Evolutionary conservation across 2,797 vertebrate species (phyloP).

Genomic region (Enteromius afrohamiltoni): DNA sequence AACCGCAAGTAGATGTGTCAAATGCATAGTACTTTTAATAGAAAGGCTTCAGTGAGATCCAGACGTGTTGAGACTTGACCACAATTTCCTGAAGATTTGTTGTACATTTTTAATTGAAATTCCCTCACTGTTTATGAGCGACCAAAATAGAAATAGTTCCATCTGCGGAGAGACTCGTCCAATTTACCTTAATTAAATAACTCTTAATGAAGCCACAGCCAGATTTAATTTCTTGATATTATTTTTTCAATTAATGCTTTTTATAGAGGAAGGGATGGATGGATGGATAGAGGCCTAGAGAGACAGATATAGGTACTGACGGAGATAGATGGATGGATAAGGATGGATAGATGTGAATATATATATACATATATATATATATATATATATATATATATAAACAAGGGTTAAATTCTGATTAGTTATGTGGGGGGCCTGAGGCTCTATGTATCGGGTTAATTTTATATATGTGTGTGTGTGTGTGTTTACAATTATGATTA

Average conservation of each 20-base stretch:
- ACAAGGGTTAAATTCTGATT: too few relatives aligned
- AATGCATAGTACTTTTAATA: background rate
- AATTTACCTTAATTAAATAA: slow-evolving; percentile 20
- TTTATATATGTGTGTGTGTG: too few relatives aligned
- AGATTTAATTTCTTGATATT: background rate
- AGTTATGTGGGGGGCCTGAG: too few relatives aligned
- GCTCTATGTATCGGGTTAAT: too few relatives aligned
- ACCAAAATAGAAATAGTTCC: background rate
- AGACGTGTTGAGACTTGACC: slow-evolving; percentile 23
- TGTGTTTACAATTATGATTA: too few relatives aligned
- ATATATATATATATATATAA: too few relatives aligned
- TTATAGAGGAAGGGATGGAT: background rate
- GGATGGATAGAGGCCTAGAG: background rate
- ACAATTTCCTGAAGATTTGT: slow-evolving; percentile 3
- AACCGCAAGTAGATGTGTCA: background rate
- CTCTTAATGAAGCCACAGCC: background rate
- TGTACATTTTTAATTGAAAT: background rate
- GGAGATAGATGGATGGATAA: too few relatives aligned
- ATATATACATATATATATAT: too few relatives aligned
- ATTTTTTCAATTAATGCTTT: background rate
- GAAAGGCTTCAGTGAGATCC: background rate
- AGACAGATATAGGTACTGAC: too few relatives aligned
- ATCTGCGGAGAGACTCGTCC: background rate
- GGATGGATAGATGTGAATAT: too few relatives aligned
- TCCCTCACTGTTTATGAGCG: background rate